These are phyloP conservation scores for Mormyrus lacerda DNA, from an alignment of 2,113 vertebrate species.

Conservation along the genomic window DNA sequence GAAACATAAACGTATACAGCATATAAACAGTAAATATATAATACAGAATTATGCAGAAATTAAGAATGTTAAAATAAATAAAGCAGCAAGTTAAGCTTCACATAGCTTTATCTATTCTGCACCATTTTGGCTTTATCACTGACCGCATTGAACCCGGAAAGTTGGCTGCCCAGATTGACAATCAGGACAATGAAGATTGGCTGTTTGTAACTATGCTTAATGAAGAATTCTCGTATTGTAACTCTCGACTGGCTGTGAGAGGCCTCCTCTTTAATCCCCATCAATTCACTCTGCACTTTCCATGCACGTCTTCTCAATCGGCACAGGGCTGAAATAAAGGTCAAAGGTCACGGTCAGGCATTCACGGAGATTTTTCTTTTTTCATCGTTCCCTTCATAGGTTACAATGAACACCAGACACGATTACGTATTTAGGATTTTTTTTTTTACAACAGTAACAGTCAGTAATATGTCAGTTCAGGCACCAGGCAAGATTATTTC, in stretches of 20 bases:
- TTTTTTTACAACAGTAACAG: neutral
- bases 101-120: neutral
- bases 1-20: neutral
- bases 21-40: neutral
- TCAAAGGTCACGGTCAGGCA: neutral
- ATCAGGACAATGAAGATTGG: constrained; percentile 52
- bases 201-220: constrained; percentile 47
- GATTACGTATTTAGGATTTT: neutral
- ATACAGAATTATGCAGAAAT: neutral
- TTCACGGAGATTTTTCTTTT: neutral
- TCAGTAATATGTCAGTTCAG: neutral
- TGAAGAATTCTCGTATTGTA: constrained; percentile 55
- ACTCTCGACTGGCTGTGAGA: constrained; percentile 44
- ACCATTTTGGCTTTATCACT: constrained; percentile 14
- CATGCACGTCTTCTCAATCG: constrained; percentile 44
- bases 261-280: constrained; percentile 56
- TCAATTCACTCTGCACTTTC: constrained; percentile 45
- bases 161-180: constrained; percentile 48
- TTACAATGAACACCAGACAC: neutral
- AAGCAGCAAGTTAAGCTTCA: neutral
- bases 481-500: neutral
- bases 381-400: neutral
- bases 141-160: constrained; percentile 58
- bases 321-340: constrained; percentile 40
- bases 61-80: neutral